Conservation (phyloP, 2,797 vertebrate genomes). For the Argentina silus region DNA sequence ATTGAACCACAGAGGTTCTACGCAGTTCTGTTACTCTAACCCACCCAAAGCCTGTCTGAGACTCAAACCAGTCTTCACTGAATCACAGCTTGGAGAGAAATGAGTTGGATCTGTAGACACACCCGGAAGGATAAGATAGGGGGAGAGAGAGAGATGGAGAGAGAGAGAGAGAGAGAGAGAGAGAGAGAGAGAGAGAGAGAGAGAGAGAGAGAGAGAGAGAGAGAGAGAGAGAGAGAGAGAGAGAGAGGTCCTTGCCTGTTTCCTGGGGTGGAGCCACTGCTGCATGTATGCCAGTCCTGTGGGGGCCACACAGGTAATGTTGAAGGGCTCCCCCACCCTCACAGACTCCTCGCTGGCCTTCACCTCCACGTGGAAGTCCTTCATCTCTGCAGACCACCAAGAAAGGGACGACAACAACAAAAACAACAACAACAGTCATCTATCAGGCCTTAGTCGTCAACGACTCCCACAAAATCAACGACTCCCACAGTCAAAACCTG, state of each 20-base stretch:
- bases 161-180: not conserved
- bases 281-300: slow-evolving; percentile 81
- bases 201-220: not conserved
- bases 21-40: slow-evolving; percentile 52
- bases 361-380: slow-evolving; percentile 83
- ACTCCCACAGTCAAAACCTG: slow-evolving; percentile 20
- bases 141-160: not conserved
- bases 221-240: no score
- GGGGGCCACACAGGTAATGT: slow-evolving; percentile 85
- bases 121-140: not conserved
- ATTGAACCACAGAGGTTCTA: slow-evolving; percentile 49
- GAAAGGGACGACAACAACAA: slow-evolving; percentile 19
- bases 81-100: slow-evolving; percentile 26
- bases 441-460: slow-evolving; percentile 11
- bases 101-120: slow-evolving; percentile 19
- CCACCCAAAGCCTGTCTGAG: slow-evolving; percentile 28
- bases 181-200: not conserved
- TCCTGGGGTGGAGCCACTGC: slow-evolving; percentile 90
- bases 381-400: slow-evolving; percentile 59
- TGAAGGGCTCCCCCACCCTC: slow-evolving; percentile 85
- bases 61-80: slow-evolving; percentile 57
- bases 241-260: slow-evolving; percentile 78
- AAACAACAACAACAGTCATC: slow-evolving; percentile 14
- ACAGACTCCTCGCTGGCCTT: slow-evolving; percentile 83
- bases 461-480: not conserved